Base-by-base conservation (phyloP, 2,113 vertebrate species). In the Probosciger aterrimus region DNA sequence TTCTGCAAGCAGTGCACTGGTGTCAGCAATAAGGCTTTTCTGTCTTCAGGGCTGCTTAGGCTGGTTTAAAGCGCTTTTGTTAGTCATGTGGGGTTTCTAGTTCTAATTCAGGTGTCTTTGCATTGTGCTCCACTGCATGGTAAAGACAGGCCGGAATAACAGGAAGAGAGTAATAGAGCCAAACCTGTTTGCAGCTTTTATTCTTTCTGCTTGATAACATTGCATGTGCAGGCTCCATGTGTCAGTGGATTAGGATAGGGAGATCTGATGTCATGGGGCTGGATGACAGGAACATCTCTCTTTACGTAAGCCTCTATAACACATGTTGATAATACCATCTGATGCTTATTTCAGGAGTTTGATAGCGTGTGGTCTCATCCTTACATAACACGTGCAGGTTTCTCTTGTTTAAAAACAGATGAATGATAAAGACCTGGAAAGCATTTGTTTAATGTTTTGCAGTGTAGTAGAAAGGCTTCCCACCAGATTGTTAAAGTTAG, bases 151-250 rank as follows among this genome's bases (percentile, higher is more conserved):
- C 31, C 71, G 55, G 30, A 86, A 14, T 5, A 86, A 68, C 35
- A 86, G 82, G 74, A 73, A 71, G 44, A 27, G 50, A 84, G 69
- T 35, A 28, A 22, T 1, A 23, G n/a, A 76, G 44, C 77, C 65
- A 22, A 86, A 15, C 30, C 55, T 68, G 37, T 74, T 69, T 24
- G 14, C 82, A 81, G 79, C 86, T 83, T 65, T 62, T 43, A 3
- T 80, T 44, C 76, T 27, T 64, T 30, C 70, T 60, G 35, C 60
- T 25, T 65, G 84, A 12, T 53, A 76, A 28, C 0, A 0, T 25
- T 73, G 81, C 92, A 75, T 94, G 83, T 93, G 86, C 65, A 62
- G 63, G 46, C 53, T 92, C 86, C 93, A 86, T 93, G 92, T 96
- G 88, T 82, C 77, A 2, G 4, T 52, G 91, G 95, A 95, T 96